Evolutionary conservation across 2,888 invertebrate genomes (phyloP), one percentile per base, ranked within the genome.

Genomic region (Crossocerus cetratus): DNA sequence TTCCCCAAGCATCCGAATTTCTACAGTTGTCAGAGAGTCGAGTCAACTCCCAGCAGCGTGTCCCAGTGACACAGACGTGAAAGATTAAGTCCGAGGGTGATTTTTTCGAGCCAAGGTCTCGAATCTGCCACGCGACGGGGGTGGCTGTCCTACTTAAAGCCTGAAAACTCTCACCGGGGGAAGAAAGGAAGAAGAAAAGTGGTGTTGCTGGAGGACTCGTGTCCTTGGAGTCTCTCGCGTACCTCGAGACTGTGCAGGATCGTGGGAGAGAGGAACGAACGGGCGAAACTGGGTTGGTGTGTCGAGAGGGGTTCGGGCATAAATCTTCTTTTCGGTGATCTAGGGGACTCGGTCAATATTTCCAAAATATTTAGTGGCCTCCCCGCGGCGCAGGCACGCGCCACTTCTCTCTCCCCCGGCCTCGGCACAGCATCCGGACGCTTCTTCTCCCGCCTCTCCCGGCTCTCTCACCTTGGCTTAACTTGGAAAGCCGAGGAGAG

Each of bases 321-420:
- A 82, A 82, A 82, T 82, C 82, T 69, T 73, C 66, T 72, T 74
- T 72, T 77, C 74, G 75, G 18, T 61, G 60, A 78, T 81, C 69
- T 54, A 57, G 73, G 68, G 68, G 72, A 74, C 74, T 80, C 79
- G 82, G 83, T 86, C 82, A 84, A 83, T 87, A 82, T 87, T 86
- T 86, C 81, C 84, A 87, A 86, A 88, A 88, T 86, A 87, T 87
- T 87, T 86, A 87, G 80, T 74, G 59, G 76, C 22, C 73, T 2
- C 57, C 82, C 83, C 81, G 77, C 68, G 76, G 67, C 22, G 73
- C 65, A 23, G 83, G 85, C 86, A 86, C 86, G 86, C 86, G 86
- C 77, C 72, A 72, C 69, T 69, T 77, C 74, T 67, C 64, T 69
- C 68, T 62, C 32, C 32, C 32, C n/a, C n/a, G n/a, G n/a, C n/a